Base-by-base conservation (phyloP, 2,797 vertebrate species). In the Echeneis naucrates region DNA sequence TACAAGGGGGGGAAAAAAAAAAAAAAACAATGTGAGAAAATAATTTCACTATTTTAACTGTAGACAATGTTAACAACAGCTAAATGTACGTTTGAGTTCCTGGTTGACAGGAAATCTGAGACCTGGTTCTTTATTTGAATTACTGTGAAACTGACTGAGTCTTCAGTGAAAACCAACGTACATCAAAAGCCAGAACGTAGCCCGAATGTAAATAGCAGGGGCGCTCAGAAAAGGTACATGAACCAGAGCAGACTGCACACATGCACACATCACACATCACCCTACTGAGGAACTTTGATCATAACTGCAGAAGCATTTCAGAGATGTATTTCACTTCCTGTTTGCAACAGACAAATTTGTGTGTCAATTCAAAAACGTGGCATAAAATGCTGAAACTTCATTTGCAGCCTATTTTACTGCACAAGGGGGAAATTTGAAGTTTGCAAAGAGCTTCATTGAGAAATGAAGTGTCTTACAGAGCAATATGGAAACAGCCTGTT, bases 271-370 rank as follows among this genome's bases (percentile, higher is more conserved):
- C 30, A 19, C 0, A 50, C 16, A 0, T 54, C 24, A 10, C 23
- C 48, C 68, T 2, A 7, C 63, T 26, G 60, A 42, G 19, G 1
- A 65, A 67, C 70, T 68, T 72, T 51, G 38, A 73, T 72, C 27
- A 30, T 26, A 13, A 37, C 47, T 45, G 21, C 14, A 14, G 71
- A 68, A 56, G 54, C 40, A 2, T 2, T 66, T 37, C 55, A 79
- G 61, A 50, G 16, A 55, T 16, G 8, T 0, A 30, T 12, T 68
- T 78, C 68, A 74, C 79, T 88, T 90, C 89, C 89, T 90, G 87
- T 88, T 82, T 82, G 62, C 77, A 73, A 82, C 37, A 66, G 47
- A 12, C 44, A 48, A 79, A 71, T n/a, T n/a, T n/a, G n/a, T n/a
- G n/a, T n/a, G n/a, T n/a, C 8, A n/a, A 60, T 21, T 23, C 27